These are phyloP conservation scores for Tribolium freemani DNA, from an alignment of 2,888 invertebrate genomes.

Conservation along the genomic window DNA sequence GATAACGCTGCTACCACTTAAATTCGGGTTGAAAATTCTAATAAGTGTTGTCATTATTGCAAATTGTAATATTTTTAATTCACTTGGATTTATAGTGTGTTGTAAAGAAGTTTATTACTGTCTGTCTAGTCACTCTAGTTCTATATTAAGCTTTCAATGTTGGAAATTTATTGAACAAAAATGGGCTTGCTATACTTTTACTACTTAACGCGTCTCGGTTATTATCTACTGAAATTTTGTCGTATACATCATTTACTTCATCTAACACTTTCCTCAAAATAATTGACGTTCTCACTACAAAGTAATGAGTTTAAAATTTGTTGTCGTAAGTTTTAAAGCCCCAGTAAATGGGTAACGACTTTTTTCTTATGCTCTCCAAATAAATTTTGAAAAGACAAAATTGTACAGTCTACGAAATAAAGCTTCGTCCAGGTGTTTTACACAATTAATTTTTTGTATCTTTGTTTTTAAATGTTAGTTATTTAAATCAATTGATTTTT, in stretches of 20 bases:
- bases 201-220: background rate
- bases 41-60: background rate
- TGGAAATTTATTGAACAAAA: background rate
- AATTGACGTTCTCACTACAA: background rate
- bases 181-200: background rate
- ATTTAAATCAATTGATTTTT: no score
- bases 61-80: background rate
- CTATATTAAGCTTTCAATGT: background rate
- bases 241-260: background rate
- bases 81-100: background rate
- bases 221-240: background rate
- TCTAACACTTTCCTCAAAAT: background rate
- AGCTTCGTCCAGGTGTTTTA: no score
- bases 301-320: background rate
- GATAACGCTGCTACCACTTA: slow-evolving; percentile 2
- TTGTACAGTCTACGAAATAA: no score
- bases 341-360: no score
- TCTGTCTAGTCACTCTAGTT: background rate
- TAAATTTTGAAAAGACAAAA: no score
- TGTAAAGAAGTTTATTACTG: background rate
- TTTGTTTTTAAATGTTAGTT: no score
- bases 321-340: background rate
- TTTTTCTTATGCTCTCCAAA: no score
- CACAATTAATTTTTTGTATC: no score
- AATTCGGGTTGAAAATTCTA: background rate